Evolutionary conservation across 2,797 vertebrate genomes (phyloP).

Genomic region (Pterois miles): DNA sequence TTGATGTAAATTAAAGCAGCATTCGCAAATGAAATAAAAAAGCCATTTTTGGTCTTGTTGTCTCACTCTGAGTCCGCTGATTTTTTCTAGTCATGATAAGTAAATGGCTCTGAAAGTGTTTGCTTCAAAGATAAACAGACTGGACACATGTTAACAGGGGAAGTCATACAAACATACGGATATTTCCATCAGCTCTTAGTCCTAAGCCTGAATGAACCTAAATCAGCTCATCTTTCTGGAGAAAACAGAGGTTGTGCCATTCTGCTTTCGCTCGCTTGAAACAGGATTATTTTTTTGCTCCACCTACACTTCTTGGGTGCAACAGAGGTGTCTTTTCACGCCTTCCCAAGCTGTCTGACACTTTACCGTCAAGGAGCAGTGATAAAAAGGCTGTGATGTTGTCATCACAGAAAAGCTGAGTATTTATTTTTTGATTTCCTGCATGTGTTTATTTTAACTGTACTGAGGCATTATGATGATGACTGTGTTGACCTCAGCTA

Average conservation of each 20-base stretch:
- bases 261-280: slow-evolving; percentile 3
- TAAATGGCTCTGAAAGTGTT: slow-evolving; percentile 1
- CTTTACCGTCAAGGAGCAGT: background rate
- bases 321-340: slow-evolving; percentile 39
- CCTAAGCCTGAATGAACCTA: background rate
- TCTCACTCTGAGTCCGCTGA: background rate
- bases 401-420: slow-evolving; percentile 21
- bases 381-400: slow-evolving; percentile 11
- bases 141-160: slow-evolving; percentile 1
- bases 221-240: slow-evolving; percentile 28
- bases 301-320: slow-evolving; percentile 27
- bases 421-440: background rate
- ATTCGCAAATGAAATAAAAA: background rate
- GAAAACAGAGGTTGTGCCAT: slow-evolving; percentile 16
- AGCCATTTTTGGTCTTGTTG: background rate
- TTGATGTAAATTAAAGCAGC: background rate
- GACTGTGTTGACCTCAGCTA: background rate
- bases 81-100: background rate
- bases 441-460: slow-evolving; percentile 23
- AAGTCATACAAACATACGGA: slow-evolving; percentile 13
- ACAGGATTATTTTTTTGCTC: slow-evolving; percentile 40
- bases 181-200: slow-evolving; percentile 7
- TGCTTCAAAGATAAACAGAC: slow-evolving; percentile 3
- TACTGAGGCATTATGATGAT: background rate
- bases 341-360: slow-evolving; percentile 42